Percentiles rank a stretch among this genome's conserved stretches.
These are phyloP conservation scores for Diarsia rubi DNA, from an alignment of 2,888 invertebrate genomes.

Conservation along the genomic window DNA sequence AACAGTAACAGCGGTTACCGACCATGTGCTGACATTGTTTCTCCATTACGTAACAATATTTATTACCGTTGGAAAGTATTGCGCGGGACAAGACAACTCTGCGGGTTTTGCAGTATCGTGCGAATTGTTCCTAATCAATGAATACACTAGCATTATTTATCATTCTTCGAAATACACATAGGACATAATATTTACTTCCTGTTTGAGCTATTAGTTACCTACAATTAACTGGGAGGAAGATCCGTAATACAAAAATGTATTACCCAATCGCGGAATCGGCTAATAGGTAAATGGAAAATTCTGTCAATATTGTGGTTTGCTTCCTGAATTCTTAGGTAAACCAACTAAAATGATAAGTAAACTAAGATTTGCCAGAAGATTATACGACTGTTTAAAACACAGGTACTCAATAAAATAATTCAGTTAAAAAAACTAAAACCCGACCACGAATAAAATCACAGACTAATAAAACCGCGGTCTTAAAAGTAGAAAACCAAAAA, in stretches of 20 bases:
- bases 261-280: background rate
- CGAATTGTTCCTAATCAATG: constrained; percentile 36
- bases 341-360: background rate
- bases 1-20: constrained; percentile 7
- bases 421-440: no score
- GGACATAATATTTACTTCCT: constrained; percentile 4
- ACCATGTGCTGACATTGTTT: constrained; percentile 30
- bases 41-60: constrained; percentile 39
- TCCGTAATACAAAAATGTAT: background rate
- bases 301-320: no score
- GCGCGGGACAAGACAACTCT: background rate
- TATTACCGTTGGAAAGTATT: constrained; percentile 42
- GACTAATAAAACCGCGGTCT: no score
- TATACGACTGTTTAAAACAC: background rate
- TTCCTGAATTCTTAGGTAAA: background rate
- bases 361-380: background rate
- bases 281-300: background rate
- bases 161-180: background rate
- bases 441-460: no score
- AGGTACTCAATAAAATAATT: no score
- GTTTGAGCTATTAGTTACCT: background rate
- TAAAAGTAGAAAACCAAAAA: no score
- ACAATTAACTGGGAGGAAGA: background rate
- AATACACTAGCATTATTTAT: background rate
- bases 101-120: constrained; percentile 21